Conservation (phyloP, 1,140 invertebrate genomes). For the Metaphire vulgaris region DNA sequence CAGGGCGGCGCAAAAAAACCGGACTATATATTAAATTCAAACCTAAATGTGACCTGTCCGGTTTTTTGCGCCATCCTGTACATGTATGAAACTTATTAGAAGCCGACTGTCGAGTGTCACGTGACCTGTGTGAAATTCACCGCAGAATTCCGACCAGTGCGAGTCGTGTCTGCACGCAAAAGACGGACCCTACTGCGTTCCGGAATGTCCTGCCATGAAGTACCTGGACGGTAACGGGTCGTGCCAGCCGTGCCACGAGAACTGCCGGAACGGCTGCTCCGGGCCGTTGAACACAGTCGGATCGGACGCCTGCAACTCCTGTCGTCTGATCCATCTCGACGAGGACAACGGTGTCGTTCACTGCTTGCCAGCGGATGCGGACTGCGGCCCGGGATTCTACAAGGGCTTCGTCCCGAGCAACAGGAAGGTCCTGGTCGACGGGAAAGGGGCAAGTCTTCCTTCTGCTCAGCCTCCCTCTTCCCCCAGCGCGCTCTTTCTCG, state of each 20-base stretch:
- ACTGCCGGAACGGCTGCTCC: constrained; percentile 78
- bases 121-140: no score
- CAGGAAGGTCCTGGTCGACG: background rate
- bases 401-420: background rate
- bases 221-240: constrained; percentile 63
- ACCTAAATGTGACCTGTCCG: no score
- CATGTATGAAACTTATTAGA: no score
- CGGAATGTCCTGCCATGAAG: constrained; percentile 72
- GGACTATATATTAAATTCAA: no score
- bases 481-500: no score
- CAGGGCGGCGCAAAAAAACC: no score
- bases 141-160: constrained; percentile 71
- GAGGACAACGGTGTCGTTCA: background rate
- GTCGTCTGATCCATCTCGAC: background rate
- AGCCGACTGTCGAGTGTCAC: no score
- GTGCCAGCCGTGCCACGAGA: constrained; percentile 74
- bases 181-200: constrained; percentile 81
- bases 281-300: constrained; percentile 59
- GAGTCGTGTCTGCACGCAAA: constrained; percentile 71
- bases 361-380: background rate
- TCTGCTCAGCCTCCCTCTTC: no score
- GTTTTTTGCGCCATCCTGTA: no score
- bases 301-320: background rate
- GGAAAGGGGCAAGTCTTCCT: background rate
- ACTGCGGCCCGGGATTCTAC: background rate